Percentiles rank a stretch among this genome's conserved stretches.
Conservation (phyloP, 2,797 vertebrate genomes). For the Tapirus indicus region DNA sequence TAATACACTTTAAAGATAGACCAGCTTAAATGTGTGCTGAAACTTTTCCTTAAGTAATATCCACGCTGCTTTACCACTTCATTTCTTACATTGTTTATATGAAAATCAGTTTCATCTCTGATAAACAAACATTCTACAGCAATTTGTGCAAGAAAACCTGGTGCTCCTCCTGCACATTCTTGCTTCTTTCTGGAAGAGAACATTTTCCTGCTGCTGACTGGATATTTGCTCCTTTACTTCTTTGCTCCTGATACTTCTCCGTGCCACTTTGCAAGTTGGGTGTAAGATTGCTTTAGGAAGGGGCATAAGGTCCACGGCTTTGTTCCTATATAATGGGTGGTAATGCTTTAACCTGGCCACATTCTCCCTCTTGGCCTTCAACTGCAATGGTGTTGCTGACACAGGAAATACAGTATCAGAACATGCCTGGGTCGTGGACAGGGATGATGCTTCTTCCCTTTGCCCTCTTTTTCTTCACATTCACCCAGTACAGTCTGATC, state of each 20-base stretch:
- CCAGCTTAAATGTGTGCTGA: not conserved
- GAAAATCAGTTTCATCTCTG: not conserved
- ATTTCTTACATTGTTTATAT: slow-evolving; percentile 15
- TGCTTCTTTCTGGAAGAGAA: not conserved
- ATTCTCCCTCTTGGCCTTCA: slow-evolving; percentile 4
- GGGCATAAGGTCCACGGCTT: not conserved
- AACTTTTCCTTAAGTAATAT: not conserved
- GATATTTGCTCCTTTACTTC: not conserved
- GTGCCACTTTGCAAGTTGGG: not conserved
- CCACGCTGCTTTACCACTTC: not conserved
- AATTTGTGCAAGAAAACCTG: not conserved
- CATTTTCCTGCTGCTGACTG: not conserved
- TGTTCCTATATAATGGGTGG: not conserved
- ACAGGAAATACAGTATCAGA: not conserved
- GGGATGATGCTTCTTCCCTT: not conserved
- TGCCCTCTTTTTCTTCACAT: not conserved
- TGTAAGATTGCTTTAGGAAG: not conserved
- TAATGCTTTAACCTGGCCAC: not conserved
- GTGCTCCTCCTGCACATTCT: not conserved
- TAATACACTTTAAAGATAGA: not conserved
- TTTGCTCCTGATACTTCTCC: not conserved
- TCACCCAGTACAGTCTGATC: not conserved
- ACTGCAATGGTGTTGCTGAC: not conserved
- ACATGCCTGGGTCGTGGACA: not conserved
- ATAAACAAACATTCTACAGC: not conserved